phyloP scores from a whole-genome alignment of 23 tunicate genomes.

The Halocynthia roretzi region DNA sequence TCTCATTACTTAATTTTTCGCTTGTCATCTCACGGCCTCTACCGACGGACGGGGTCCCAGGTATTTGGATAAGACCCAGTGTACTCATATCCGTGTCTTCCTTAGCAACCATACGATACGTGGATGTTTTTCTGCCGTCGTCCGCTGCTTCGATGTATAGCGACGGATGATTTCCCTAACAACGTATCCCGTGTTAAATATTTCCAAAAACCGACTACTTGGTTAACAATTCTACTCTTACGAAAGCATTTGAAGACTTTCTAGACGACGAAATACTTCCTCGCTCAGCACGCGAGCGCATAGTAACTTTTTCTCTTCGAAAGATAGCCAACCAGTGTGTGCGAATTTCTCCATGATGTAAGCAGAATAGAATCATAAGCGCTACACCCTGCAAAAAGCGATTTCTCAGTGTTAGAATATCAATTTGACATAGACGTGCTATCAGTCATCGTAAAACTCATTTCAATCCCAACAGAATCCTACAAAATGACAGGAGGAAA shows the following conservation, averaged over 20 bases:
- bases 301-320: constrained; percentile 6
- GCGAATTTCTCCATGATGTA: constrained; percentile 52
- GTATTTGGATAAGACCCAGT: constrained; percentile 54
- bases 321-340: constrained; percentile 43
- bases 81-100: constrained; percentile 68
- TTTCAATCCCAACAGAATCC: too few relatives aligned
- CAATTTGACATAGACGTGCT: too few relatives aligned
- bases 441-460: too few relatives aligned
- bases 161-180: constrained; percentile 16
- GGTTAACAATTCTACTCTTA: not conserved
- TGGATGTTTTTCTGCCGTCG: constrained; percentile 14
- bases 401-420: not conserved
- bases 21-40: not conserved
- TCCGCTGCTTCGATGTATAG: constrained; percentile 23
- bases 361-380: constrained; percentile 47
- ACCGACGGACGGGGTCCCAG: constrained; percentile 39
- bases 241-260: constrained; percentile 22
- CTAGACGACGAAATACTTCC: constrained; percentile 13
- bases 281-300: constrained; percentile 10
- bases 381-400: constrained; percentile 29
- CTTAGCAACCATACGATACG: constrained; percentile 44
- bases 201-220: too few relatives aligned
- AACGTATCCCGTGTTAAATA: too few relatives aligned
- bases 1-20: constrained; percentile 1
- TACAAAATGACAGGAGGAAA: too few relatives aligned